Evolutionary conservation across 2,888 invertebrate genomes (phyloP).

Genomic region (Pseudanteris insignis): DNA sequence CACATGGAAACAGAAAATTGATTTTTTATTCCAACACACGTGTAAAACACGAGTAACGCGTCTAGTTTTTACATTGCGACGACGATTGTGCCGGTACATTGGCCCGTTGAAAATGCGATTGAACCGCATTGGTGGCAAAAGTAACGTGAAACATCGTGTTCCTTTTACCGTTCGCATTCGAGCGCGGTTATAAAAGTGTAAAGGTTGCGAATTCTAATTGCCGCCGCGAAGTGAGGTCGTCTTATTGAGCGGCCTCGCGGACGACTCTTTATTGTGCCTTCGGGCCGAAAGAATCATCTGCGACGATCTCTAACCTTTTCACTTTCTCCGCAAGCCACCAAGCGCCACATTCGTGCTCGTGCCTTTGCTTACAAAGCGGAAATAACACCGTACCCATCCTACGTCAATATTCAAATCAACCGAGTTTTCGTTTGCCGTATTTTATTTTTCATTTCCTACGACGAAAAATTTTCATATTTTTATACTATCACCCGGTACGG

Average conservation of each 20-base stretch:
- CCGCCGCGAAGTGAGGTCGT: constrained; percentile 33
- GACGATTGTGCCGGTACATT: no score
- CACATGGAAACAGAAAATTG: no score
- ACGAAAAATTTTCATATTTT: neutral
- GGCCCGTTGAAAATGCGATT: no score
- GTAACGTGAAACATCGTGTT: no score
- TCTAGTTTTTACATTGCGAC: no score
- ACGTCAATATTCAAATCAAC: constrained; percentile 22
- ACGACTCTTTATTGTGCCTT: constrained; percentile 46
- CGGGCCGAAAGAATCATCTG: constrained; percentile 52
- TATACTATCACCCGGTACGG: neutral
- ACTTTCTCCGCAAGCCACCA: constrained; percentile 55
- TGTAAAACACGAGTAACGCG: no score
- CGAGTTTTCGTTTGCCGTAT: neutral
- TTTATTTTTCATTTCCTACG: neutral
- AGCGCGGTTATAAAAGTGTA: constrained; percentile 35
- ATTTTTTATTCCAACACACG: no score
- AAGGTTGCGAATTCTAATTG: constrained; percentile 44
- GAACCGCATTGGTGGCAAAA: no score
- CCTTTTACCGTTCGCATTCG: constrained; percentile 34
- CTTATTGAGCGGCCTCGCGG: constrained; percentile 41
- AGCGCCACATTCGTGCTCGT: constrained; percentile 37
- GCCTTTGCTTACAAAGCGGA: constrained; percentile 35
- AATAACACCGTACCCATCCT: constrained; percentile 27
- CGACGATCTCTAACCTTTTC: constrained; percentile 58